Evolutionary conservation across 2,113 vertebrate species (phyloP).

Genomic region (Puma concolor): DNA sequence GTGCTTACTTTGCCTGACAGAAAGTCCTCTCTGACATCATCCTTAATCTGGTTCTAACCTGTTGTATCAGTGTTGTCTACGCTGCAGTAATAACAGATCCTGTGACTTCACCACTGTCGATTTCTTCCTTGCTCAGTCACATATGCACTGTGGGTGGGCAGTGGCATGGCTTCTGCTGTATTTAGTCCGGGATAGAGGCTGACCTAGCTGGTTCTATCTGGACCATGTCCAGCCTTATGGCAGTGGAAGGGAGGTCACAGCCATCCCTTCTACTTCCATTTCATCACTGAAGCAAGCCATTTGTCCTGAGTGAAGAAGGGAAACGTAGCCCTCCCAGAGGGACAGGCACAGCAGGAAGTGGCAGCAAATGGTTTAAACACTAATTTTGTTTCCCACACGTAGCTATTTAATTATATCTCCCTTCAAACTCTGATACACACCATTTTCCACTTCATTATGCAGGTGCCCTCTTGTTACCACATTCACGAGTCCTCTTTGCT

Average conservation of each 20-base stretch:
- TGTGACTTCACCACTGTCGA: fast-evolving
- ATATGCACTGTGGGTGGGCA: not conserved
- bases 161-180: not conserved
- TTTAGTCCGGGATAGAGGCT: not conserved
- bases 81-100: not conserved
- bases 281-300: not conserved
- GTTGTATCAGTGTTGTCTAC: not conserved
- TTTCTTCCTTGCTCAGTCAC: not conserved
- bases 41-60: not conserved
- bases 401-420: not conserved
- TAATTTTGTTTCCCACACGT: not conserved
- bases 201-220: not conserved
- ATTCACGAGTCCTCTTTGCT: not conserved
- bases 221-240: no score
- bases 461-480: not conserved
- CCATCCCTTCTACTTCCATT: not conserved
- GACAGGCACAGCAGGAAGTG: not conserved
- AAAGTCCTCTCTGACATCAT: not conserved
- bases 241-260: not conserved
- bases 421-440: not conserved
- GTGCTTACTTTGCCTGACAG: not conserved
- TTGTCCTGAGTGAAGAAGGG: not conserved
- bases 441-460: not conserved
- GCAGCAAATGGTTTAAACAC: not conserved
- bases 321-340: not conserved